Conservation (phyloP, 2,113 vertebrate species). For the Cephalophus harveyi region DNA sequence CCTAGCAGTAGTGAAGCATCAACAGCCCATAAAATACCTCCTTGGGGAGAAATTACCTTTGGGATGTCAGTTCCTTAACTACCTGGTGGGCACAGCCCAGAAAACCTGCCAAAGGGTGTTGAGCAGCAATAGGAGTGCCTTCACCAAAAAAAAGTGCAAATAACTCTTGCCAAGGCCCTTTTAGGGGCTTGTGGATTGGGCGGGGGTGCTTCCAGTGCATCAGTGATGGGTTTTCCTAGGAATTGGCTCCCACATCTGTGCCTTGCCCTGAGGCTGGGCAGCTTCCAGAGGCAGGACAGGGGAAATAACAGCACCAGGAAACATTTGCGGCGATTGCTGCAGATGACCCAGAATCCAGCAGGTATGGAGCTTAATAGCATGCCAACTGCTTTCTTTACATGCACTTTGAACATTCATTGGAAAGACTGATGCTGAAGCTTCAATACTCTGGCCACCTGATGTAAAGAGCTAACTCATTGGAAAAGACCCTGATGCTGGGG, state of each 20-base stretch:
- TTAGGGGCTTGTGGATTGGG: too few species aligned
- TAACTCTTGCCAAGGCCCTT: neutral
- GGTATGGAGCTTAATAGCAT: accelerated
- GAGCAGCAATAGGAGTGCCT: neutral
- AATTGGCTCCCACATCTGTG: neutral
- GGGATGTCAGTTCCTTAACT: neutral
- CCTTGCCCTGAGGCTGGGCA: neutral
- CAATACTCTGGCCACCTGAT: neutral
- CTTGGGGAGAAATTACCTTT: neutral
- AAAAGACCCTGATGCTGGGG: neutral
- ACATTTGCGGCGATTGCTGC: accelerated
- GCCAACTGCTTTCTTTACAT: neutral
- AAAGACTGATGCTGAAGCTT: neutral
- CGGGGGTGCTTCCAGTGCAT: accelerated
- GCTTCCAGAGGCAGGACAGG: neutral
- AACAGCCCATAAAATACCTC: neutral
- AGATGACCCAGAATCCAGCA: accelerated
- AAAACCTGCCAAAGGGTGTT: neutral
- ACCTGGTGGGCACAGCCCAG: neutral
- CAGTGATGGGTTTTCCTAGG: neutral
- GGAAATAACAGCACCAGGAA: neutral
- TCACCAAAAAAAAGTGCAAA: neutral
- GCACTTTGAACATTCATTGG: neutral
- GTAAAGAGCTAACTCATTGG: neutral
- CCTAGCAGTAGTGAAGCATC: neutral